phyloP scores from a whole-genome alignment of 1,140 invertebrate species.

The Diorhabda elongata region DNA sequence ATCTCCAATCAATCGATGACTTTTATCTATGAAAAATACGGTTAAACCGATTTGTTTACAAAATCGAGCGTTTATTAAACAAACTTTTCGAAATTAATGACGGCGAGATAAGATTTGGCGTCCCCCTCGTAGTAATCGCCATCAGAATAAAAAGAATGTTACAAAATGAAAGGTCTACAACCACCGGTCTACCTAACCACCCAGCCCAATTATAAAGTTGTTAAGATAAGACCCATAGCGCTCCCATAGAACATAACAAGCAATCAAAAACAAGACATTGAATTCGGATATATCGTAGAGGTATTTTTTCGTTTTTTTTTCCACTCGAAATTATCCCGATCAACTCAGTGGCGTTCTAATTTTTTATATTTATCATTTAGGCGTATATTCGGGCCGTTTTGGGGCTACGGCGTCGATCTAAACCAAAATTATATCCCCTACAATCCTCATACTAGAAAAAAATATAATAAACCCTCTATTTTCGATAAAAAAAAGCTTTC shows the following conservation, averaged over 20 bases:
- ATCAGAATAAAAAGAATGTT: neutral
- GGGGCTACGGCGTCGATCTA: neutral
- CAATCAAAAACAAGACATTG: slow-evolving; percentile 8
- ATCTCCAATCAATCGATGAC: too few relatives aligned
- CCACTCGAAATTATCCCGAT: slow-evolving; percentile 24
- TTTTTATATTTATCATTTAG: neutral
- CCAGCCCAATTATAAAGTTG: slow-evolving; percentile 18
- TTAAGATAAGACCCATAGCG: slow-evolving; percentile 17
- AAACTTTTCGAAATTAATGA: too few relatives aligned
- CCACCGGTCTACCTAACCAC: neutral
- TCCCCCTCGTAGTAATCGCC: neutral
- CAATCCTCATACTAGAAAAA: too few relatives aligned
- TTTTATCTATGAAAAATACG: too few relatives aligned
- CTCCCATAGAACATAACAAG: slow-evolving; percentile 16
- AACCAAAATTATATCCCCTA: too few relatives aligned
- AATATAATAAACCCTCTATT: too few relatives aligned
- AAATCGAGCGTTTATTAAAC: too few relatives aligned
- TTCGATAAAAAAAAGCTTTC: slow-evolving; percentile 17
- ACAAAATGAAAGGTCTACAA: neutral
- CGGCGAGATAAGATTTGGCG: too few relatives aligned
- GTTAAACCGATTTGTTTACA: too few relatives aligned
- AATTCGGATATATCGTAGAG: neutral
- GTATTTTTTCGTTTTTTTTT: neutral
- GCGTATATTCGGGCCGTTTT: neutral
- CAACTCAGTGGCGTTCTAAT: too few relatives aligned